Conservation (phyloP, 2,797 vertebrate species). For the Silurus aristotelis region DNA sequence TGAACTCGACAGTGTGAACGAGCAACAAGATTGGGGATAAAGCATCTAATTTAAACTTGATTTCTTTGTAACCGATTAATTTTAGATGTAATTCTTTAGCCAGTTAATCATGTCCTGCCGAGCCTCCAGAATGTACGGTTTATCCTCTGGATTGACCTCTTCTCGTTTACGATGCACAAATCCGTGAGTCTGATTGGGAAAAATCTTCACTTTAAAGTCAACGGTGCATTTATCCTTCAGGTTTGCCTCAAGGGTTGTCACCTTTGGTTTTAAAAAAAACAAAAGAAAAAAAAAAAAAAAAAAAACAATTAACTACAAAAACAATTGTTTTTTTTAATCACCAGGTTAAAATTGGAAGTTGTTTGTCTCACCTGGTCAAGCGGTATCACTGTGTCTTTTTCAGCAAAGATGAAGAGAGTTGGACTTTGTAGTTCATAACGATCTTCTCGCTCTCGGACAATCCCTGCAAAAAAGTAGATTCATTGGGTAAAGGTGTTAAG, state of each 20-base stretch:
- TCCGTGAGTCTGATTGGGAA: constrained; percentile 88
- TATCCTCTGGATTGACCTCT: constrained; percentile 81
- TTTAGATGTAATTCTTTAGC: constrained; percentile 84
- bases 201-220: constrained; percentile 85
- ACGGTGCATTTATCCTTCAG: constrained; percentile 82
- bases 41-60: not conserved
- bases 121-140: constrained; percentile 80
- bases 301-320: not conserved
- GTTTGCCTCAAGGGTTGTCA: constrained; percentile 75
- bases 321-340: no score
- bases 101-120: constrained; percentile 85
- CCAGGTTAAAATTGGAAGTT: not conserved
- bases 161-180: constrained; percentile 91
- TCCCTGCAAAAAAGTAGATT: constrained; percentile 66
- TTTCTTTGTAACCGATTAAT: not conserved
- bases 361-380: constrained; percentile 71
- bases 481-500: not conserved
- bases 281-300: not conserved
- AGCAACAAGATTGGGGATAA: not conserved
- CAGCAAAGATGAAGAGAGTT: constrained; percentile 83
- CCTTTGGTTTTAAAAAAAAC: constrained; percentile 66
- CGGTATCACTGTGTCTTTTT: constrained; percentile 76
- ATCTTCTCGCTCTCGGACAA: constrained; percentile 74
- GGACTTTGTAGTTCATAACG: constrained; percentile 72
- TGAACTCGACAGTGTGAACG: not conserved